Percentiles rank a stretch among this genome's conserved stretches.
Evolutionary conservation across 2,888 invertebrate species (phyloP).

Genomic region (Pammene aurita): DNA sequence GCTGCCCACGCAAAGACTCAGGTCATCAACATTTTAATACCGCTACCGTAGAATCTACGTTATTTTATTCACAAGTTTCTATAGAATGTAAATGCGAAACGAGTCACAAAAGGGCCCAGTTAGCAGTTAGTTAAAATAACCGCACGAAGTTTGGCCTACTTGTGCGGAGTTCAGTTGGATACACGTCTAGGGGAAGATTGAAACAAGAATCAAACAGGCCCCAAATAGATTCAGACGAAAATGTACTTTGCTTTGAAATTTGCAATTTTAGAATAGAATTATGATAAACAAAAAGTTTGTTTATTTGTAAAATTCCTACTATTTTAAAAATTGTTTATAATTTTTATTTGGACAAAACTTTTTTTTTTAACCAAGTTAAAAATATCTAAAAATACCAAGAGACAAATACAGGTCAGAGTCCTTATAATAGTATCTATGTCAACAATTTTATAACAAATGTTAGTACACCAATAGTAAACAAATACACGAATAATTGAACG

Average conservation of each 20-base stretch:
- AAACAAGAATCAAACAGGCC: constrained; percentile 38
- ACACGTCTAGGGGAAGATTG: constrained; percentile 41
- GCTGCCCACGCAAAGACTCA: constrained; percentile 46
- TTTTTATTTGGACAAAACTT: no score
- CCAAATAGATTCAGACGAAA: constrained; percentile 18
- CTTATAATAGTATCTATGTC: no score
- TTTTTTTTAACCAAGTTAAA: no score
- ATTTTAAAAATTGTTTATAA: no score
- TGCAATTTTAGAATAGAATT: background rate
- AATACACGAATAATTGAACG: no score
- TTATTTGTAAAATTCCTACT: no score
- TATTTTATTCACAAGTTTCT: constrained; percentile 46
- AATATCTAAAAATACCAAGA: no score
- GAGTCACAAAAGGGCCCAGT: constrained; percentile 51
- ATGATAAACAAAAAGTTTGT: background rate
- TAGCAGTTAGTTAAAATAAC: constrained; percentile 48
- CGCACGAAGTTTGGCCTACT: constrained; percentile 51
- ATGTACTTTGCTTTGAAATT: background rate
- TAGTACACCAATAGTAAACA: no score
- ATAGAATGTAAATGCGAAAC: constrained; percentile 53
- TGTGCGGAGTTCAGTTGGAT: constrained; percentile 47
- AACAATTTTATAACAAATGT: no score
- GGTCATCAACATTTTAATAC: constrained; percentile 48
- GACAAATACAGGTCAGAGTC: no score
- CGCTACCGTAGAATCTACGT: constrained; percentile 45